Conservation (phyloP, 2,888 invertebrate genomes). For the Drosophila longiperda region DNA sequence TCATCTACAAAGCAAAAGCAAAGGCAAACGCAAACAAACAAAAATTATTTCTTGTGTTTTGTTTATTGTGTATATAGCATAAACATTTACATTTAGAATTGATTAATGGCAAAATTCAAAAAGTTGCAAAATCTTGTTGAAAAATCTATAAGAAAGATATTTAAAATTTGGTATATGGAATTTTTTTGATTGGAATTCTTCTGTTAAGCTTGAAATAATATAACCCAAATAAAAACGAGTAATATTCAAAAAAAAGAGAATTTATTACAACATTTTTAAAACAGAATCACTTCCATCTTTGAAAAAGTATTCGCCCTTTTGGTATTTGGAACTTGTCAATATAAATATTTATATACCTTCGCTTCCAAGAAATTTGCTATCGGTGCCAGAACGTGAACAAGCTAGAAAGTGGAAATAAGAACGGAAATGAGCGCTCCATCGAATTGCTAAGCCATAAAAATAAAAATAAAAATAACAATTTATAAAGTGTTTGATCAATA, state of each 20-base stretch:
- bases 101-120: slow-evolving; percentile 28
- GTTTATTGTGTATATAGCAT: not conserved
- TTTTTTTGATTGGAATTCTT: not conserved
- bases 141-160: slow-evolving; percentile 14
- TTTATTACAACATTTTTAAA: not conserved
- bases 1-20: slow-evolving; percentile 32
- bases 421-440: slow-evolving; percentile 10
- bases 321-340: not conserved
- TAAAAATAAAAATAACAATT: slow-evolving; percentile 15
- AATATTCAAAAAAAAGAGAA: not conserved
- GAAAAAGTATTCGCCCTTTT: not conserved
- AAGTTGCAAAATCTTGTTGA: slow-evolving; percentile 18
- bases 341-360: not conserved
- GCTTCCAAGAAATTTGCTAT: slow-evolving; percentile 17
- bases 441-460: slow-evolving; percentile 19
- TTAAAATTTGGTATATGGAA: not conserved
- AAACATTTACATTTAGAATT: slow-evolving; percentile 13
- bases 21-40: slow-evolving; percentile 15
- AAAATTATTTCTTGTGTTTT: not conserved
- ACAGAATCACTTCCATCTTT: not conserved
- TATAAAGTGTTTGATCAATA: slow-evolving; percentile 3
- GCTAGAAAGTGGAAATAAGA: not conserved
- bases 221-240: not conserved
- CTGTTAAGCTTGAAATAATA: not conserved
- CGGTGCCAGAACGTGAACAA: not conserved